phyloP scores from a whole-genome alignment of 2,797 vertebrate species.

The Mycteria americana region DNA sequence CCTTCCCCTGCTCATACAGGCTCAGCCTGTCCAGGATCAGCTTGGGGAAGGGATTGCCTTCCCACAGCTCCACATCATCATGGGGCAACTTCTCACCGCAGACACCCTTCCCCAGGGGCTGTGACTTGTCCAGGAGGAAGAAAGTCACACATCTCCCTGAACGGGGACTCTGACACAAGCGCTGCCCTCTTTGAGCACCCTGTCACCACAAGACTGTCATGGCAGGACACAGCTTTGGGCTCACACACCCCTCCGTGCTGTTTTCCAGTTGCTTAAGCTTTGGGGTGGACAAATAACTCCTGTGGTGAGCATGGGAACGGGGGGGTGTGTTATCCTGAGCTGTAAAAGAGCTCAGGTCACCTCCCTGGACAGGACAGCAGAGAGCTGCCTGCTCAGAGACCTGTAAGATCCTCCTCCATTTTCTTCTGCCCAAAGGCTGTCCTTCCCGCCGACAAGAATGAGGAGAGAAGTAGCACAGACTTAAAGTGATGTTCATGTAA shows the following conservation, averaged over 20 bases:
- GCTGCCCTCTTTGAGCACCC: background rate
- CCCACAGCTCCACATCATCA: background rate
- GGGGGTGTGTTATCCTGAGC: background rate
- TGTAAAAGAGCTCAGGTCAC: background rate
- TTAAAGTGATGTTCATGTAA: slow-evolving; percentile 99
- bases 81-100: background rate
- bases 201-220: background rate
- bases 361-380: background rate
- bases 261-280: background rate
- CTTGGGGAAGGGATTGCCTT: background rate
- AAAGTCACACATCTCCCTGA: background rate
- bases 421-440: slow-evolving; percentile 68
- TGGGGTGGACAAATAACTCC: background rate
- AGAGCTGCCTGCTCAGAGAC: slow-evolving; percentile 3
- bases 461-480: slow-evolving; percentile 95
- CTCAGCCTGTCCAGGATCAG: background rate
- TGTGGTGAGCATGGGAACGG: background rate
- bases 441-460: slow-evolving; percentile 56
- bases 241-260: background rate
- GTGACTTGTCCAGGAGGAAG: background rate
- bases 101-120: background rate
- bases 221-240: background rate
- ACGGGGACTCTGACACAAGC: background rate
- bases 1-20: background rate
- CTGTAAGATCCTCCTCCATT: slow-evolving; percentile 40